phyloP scores from a whole-genome alignment of 2,888 invertebrate genomes.

The Anodontia alba region DNA sequence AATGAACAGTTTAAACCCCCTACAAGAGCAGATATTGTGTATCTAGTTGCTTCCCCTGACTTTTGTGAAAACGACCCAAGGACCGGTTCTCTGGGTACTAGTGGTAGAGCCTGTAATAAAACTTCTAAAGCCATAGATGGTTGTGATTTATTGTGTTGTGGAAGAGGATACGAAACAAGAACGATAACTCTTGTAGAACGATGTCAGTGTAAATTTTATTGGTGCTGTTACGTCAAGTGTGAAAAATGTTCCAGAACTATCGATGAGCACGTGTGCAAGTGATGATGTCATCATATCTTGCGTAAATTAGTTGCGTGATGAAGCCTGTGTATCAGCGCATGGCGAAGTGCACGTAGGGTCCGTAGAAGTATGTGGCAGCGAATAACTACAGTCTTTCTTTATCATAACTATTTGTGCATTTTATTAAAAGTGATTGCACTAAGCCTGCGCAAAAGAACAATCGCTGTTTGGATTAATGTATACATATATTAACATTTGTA shows the following conservation, averaged over 20 bases:
- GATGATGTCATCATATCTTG: too few species aligned
- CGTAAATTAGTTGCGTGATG: too few species aligned
- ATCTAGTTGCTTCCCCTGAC: conserved; percentile 97
- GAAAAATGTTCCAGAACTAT: conserved; percentile 92
- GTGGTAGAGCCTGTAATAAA: conserved; percentile 86
- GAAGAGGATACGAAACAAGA: conserved; percentile 95
- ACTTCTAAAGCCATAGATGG: conserved; percentile 95
- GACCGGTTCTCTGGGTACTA: conserved; percentile 89
- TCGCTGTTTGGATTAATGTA: too few species aligned
- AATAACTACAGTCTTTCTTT: conserved; percentile 12
- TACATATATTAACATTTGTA: too few species aligned
- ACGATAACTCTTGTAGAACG: conserved; percentile 90
- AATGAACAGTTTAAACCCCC: conserved; percentile 90
- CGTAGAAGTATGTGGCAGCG: too few species aligned
- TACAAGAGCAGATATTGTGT: conserved; percentile 96
- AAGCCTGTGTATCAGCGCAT: too few species aligned
- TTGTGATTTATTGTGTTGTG: conserved; percentile 95
- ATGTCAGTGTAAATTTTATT: conserved; percentile 97
- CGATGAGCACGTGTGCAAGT: conserved; percentile 91
- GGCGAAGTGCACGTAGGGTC: too few species aligned
- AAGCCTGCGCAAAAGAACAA: too few species aligned
- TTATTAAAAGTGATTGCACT: too few species aligned
- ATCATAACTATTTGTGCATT: neutral
- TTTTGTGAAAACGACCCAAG: conserved; percentile 90
- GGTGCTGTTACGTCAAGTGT: conserved; percentile 98